phyloP scores from a whole-genome alignment of 2,113 vertebrate species.

The Polypterus bichir region DNA sequence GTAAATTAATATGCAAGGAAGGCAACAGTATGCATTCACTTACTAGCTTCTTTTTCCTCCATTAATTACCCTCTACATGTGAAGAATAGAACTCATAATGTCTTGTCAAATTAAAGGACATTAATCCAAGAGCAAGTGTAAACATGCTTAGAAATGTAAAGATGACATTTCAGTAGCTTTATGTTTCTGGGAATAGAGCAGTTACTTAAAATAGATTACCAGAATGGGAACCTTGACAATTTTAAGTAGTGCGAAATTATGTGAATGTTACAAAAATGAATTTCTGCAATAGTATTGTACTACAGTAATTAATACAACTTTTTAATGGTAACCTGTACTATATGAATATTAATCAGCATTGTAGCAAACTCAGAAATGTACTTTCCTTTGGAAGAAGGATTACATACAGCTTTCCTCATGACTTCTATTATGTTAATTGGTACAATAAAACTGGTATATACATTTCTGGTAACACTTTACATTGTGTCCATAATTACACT shows the following conservation, averaged over 20 bases:
- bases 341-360: too few relatives aligned
- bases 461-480: too few relatives aligned
- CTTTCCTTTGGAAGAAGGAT: too few relatives aligned
- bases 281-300: too few relatives aligned
- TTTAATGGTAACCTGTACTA: too few relatives aligned
- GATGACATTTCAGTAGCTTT: slow-evolving; percentile 21
- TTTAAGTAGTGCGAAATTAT: neutral
- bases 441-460: too few relatives aligned
- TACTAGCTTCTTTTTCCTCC: slow-evolving; percentile 9
- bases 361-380: too few relatives aligned
- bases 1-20: slow-evolving; percentile 31
- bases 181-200: slow-evolving; percentile 7
- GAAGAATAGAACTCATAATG: slow-evolving; percentile 19
- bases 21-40: slow-evolving; percentile 7
- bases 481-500: too few relatives aligned
- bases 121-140: slow-evolving; percentile 20
- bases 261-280: too few relatives aligned
- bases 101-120: slow-evolving; percentile 20
- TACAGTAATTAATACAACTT: too few relatives aligned
- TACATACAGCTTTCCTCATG: too few relatives aligned
- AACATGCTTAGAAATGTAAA: slow-evolving; percentile 22
- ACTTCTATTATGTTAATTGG: too few relatives aligned
- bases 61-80: slow-evolving; percentile 19
- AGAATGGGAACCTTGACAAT: slow-evolving; percentile 20
- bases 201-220: slow-evolving; percentile 14